Evolutionary conservation across 2,113 vertebrate genomes (phyloP).

Genomic region (Eira barbara): DNA sequence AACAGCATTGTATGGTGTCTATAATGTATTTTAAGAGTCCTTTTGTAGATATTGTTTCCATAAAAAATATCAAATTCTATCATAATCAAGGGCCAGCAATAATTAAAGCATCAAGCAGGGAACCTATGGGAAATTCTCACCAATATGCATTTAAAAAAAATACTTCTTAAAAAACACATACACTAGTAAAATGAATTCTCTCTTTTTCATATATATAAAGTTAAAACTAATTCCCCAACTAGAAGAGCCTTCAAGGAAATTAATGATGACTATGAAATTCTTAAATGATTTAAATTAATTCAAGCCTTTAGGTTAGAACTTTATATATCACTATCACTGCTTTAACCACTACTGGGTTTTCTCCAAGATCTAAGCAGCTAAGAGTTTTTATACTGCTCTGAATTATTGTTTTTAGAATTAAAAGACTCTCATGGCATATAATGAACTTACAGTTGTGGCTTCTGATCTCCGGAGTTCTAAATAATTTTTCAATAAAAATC

Average conservation of each 20-base stretch:
- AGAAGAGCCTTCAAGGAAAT: neutral
- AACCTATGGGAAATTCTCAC: neutral
- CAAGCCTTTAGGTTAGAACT: neutral
- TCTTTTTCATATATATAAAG: neutral
- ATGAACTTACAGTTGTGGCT: neutral
- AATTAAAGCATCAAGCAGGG: neutral
- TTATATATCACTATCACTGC: neutral
- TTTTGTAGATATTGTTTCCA: neutral
- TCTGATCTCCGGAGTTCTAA: neutral
- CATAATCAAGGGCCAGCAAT: neutral
- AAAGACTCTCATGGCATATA: neutral
- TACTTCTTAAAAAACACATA: neutral
- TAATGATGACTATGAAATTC: neutral
- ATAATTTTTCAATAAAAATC: neutral
- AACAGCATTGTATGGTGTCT: neutral
- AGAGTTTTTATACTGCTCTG: neutral
- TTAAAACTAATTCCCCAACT: neutral
- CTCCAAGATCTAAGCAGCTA: neutral
- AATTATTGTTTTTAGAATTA: neutral
- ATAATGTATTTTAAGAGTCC: neutral
- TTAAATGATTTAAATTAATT: neutral
- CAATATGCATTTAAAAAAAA: neutral
- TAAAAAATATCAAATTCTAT: neutral
- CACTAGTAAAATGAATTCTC: neutral
- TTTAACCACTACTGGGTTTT: neutral